phyloP scores from a whole-genome alignment of 2,113 vertebrate species.

The Gymnarchus niloticus region DNA sequence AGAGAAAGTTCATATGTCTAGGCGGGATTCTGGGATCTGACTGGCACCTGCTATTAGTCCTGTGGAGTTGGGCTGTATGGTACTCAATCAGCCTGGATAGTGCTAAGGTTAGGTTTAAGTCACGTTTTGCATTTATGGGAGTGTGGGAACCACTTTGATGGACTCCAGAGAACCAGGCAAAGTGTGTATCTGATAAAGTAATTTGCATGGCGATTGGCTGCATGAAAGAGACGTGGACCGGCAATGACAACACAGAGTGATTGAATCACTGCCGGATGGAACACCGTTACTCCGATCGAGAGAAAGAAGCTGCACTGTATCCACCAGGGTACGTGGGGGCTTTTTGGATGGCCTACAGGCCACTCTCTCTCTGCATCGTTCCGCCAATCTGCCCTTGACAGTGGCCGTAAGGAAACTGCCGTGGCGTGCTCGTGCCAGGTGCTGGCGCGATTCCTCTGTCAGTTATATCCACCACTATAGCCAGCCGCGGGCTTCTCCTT shows the following conservation, averaged over 20 bases:
- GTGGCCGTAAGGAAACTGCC: not conserved
- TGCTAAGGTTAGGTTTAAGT: not conserved
- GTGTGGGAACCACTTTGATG: too few species aligned
- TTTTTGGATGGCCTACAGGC: not conserved
- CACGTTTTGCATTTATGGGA: not conserved
- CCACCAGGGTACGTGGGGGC: too few species aligned
- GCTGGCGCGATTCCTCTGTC: constrained; percentile 46
- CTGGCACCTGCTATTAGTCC: not conserved
- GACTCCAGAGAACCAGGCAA: too few species aligned
- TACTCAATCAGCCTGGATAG: not conserved
- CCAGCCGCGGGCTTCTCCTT: constrained; percentile 66
- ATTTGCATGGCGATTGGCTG: too few species aligned
- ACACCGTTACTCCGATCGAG: too few species aligned
- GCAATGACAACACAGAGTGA: too few species aligned
- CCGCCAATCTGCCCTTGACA: not conserved
- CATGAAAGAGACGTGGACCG: too few species aligned
- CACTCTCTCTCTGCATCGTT: not conserved
- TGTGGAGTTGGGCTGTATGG: too few species aligned
- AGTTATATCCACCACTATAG: constrained; percentile 69
- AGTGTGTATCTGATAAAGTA: too few species aligned
- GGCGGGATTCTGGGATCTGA: constrained; percentile 47
- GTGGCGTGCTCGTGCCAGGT: constrained; percentile 19
- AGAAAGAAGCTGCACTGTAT: too few species aligned
- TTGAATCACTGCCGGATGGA: too few species aligned
- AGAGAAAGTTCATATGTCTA: constrained; percentile 45